phyloP scores from a whole-genome alignment of 2,888 invertebrate species.

The Pyralis farinalis region DNA sequence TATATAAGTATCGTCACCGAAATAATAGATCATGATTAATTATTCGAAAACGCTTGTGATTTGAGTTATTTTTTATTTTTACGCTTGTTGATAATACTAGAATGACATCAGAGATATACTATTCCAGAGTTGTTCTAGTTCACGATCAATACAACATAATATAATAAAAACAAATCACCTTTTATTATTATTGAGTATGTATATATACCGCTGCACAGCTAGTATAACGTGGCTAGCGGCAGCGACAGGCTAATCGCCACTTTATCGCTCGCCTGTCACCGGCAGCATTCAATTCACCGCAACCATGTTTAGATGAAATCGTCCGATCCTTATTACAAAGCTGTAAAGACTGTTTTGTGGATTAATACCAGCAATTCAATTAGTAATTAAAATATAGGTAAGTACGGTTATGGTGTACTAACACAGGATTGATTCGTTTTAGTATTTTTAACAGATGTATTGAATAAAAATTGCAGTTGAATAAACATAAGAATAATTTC shows the following conservation, averaged over 20 bases:
- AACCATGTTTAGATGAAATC: constrained; percentile 26
- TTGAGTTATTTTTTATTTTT: no score
- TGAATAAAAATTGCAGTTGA: no score
- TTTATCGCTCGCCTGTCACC: constrained; percentile 58
- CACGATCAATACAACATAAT: no score
- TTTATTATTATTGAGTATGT: background rate
- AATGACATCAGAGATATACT: no score
- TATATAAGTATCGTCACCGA: no score
- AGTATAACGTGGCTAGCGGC: constrained; percentile 40
- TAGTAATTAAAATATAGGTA: background rate
- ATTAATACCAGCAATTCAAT: background rate
- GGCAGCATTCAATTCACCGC: constrained; percentile 38
- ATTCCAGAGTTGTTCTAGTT: no score
- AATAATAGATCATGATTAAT: no score
- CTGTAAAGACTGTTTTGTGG: background rate
- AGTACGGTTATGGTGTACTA: background rate
- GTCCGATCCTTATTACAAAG: background rate
- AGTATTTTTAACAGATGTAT: no score
- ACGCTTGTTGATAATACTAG: no score
- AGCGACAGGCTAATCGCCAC: constrained; percentile 67
- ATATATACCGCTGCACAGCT: constrained; percentile 6
- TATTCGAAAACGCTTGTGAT: no score
- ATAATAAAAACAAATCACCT: background rate
- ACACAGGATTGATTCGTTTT: no score
- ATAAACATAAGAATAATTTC: no score